These are phyloP conservation scores for Caenorhabditis elegans DNA, from an alignment of 1,140 invertebrate species.

Conservation along the genomic window WBcel235 BX284603.4:8803501-8804000, in stretches of 20 bases:
- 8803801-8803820: neutral
- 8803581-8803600: constrained; percentile 11
- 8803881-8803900: constrained; percentile 48
- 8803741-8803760: neutral
- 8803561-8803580: constrained; percentile 20
- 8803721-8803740: neutral
- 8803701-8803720: neutral
- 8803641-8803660: constrained; percentile 19
- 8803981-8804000: neutral
- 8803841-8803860: constrained; percentile 42
- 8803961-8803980: constrained; percentile 22
- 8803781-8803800: neutral
- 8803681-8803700: neutral
- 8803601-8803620: neutral
- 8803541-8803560: neutral
- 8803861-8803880: constrained; percentile 50
- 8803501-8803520: too few species aligned
- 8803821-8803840: constrained; percentile 9
- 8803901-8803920: constrained; percentile 38
- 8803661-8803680: neutral
- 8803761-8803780: neutral
- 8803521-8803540: too few species aligned
- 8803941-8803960: constrained; percentile 17
- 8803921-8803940: constrained; percentile 44
- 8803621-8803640: neutral